phyloP scores from a whole-genome alignment of 2,113 vertebrate genomes.

The Patagioenas fasciata region DNA sequence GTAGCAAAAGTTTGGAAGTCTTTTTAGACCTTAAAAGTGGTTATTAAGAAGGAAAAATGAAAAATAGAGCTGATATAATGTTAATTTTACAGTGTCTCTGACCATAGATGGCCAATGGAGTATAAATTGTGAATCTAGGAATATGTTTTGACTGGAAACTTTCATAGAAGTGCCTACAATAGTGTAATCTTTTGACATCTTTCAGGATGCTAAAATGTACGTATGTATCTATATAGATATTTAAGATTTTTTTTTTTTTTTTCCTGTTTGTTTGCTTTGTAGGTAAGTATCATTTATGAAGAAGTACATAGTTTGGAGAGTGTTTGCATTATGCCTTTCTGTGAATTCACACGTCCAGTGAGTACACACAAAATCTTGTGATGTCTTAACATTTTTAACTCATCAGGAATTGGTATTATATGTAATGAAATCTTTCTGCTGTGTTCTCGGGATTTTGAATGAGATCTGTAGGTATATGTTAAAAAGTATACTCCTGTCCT shows the following conservation, averaged over 20 bases:
- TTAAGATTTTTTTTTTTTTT: conserved; percentile 22
- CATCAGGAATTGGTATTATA: not conserved
- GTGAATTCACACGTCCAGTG: not conserved
- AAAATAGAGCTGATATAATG: not conserved
- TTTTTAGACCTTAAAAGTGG: not conserved
- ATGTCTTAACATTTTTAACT: not conserved
- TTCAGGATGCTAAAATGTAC: not conserved
- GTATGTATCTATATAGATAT: not conserved
- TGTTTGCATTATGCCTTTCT: conserved; percentile 24
- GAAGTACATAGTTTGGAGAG: conserved; percentile 49
- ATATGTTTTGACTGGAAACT: not conserved
- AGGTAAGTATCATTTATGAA: conserved; percentile 73
- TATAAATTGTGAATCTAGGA: not conserved
- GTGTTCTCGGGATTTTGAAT: not conserved
- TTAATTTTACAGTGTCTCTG: not conserved
- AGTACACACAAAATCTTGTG: not conserved
- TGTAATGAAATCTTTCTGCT: not conserved
- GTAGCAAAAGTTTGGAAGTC: not conserved
- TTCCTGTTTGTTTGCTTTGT: conserved; percentile 62
- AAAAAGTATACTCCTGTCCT: not conserved
- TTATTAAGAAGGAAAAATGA: not conserved
- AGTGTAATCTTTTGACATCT: not conserved
- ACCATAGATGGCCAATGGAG: accelerated
- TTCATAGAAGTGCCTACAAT: not conserved
- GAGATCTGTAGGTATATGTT: not conserved